A percentile compares a stretch with the other conserved stretches of the same genome.
phyloP scores from a whole-genome alignment of 1,140 invertebrate genomes.

The Cecropterus lyciades region DNA sequence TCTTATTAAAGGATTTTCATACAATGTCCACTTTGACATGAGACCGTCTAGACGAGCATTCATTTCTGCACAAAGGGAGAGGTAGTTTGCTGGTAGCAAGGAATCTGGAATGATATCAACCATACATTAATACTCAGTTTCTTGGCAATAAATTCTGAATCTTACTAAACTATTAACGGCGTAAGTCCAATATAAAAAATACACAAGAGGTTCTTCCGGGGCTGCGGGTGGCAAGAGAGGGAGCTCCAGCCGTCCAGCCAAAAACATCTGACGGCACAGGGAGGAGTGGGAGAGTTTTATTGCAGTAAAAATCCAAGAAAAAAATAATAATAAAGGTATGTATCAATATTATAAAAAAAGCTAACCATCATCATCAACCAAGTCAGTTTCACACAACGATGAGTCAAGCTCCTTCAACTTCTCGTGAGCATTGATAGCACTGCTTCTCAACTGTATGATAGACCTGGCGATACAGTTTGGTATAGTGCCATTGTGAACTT shows the following conservation, averaged over 20 bases:
- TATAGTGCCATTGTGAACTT: conserved; percentile 68
- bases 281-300: too few species aligned
- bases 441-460: conserved; percentile 60
- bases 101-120: conserved; percentile 57
- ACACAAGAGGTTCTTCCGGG: too few species aligned
- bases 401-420: conserved; percentile 67
- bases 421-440: conserved; percentile 69
- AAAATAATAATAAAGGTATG: too few species aligned
- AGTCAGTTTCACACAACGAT: conserved; percentile 62
- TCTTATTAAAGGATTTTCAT: conserved; percentile 70
- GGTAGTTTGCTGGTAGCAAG: conserved; percentile 65
- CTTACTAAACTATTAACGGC: too few species aligned
- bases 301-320: too few species aligned
- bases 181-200: too few species aligned
- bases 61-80: conserved; percentile 71
- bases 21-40: conserved; percentile 73
- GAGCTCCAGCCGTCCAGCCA: too few species aligned
- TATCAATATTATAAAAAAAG: background rate
- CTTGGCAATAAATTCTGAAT: too few species aligned
- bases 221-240: too few species aligned
- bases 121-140: too few species aligned
- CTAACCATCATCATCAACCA: conserved; percentile 73
- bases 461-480: conserved; percentile 61
- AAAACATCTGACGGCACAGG: too few species aligned
- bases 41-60: conserved; percentile 67